Base-by-base conservation (phyloP, 2,113 vertebrate genomes). In the Psilopogon haemacephalus region DNA sequence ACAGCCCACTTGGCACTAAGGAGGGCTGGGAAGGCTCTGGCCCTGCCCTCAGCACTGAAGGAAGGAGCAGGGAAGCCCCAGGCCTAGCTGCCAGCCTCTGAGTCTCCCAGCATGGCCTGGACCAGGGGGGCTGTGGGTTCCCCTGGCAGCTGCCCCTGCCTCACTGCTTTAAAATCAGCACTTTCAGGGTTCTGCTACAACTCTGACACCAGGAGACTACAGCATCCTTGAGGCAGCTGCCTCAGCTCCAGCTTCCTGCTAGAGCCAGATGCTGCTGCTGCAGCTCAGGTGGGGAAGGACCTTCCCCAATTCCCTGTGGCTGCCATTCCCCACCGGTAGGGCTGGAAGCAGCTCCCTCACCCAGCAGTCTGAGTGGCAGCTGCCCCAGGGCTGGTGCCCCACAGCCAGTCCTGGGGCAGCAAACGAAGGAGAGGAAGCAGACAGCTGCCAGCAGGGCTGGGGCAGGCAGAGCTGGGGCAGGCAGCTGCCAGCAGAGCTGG, bases 81-180 rank as follows among this genome's bases (percentile, higher is more conserved):
- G 2, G 9, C 30, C 84, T 24, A 15, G 19, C 23, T 46, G 65
- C 26, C n/a, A 50, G 56, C 37, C 76, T 23, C 6, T 5, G 13
- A 30, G 50, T 50, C 50, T 11, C 2, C 42, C 6, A 0, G 44
- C 23, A 46, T 0, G 21, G 30, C 59, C 24, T 15, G 65, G 2
- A 52, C n/a, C 6, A 56, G 28, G 27, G 30, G 16, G 3, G 38
- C 2, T 13, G 33, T 5, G 27, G 32, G 6, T n/a, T n/a, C 6
- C 6, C 6, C 1, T 17, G 7, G 6, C 40, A 5, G 27, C 35
- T 63, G 23, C 13, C 7, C 33, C 24, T 40, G 3, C 5, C 52
- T 3, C 12, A 16, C 4, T 8, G 7, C 3, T 40, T 70, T 14
- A 72, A 16, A 67, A 24, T 17, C 5, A 19, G 9, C 37, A 26